Evolutionary conservation across 1,140 invertebrate species (phyloP), one percentile per base, ranked within the genome.

Genomic region (Mamestra configurata): DNA sequence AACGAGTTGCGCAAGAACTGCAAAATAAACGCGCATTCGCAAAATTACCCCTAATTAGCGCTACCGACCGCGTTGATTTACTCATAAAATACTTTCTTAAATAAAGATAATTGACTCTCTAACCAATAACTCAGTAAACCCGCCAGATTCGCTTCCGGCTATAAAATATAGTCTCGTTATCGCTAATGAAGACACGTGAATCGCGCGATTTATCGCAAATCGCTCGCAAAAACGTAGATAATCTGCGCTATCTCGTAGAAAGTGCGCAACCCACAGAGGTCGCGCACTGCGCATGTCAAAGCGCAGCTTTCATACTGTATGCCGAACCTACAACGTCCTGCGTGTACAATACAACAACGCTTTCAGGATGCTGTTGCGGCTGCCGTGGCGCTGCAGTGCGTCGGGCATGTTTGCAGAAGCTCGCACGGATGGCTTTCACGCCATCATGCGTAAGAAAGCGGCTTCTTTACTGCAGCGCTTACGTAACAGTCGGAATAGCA

Each of bases 301-400:
- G 73, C 59, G 64, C 73, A 81, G 75, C 79, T 81, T 81, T 81
- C 79, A 81, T 77, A 72, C 75, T 66, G 66, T 61, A 81, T 35
- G 31, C n/a, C n/a, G n/a, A n/a, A n/a, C n/a, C n/a, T n/a, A n/a
- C n/a, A n/a, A n/a, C n/a, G n/a, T n/a, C n/a, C n/a, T n/a, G n/a
- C n/a, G n/a, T n/a, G n/a, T n/a, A n/a, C n/a, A n/a, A n/a, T n/a
- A n/a, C n/a, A n/a, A n/a, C n/a, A n/a, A n/a, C n/a, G n/a, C n/a
- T n/a, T n/a, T n/a, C n/a, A n/a, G n/a, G n/a, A n/a, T n/a, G n/a
- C n/a, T n/a, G n/a, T n/a, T n/a, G n/a, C n/a, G n/a, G n/a, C n/a
- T n/a, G n/a, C n/a, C n/a, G n/a, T n/a, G n/a, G n/a, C n/a, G n/a
- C n/a, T n/a, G n/a, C n/a, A n/a, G n/a, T n/a, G n/a, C n/a, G n/a